These are phyloP conservation scores for Diuraphis noxia DNA, from an alignment of 1,140 invertebrate species.

Conservation along the genomic window DNA sequence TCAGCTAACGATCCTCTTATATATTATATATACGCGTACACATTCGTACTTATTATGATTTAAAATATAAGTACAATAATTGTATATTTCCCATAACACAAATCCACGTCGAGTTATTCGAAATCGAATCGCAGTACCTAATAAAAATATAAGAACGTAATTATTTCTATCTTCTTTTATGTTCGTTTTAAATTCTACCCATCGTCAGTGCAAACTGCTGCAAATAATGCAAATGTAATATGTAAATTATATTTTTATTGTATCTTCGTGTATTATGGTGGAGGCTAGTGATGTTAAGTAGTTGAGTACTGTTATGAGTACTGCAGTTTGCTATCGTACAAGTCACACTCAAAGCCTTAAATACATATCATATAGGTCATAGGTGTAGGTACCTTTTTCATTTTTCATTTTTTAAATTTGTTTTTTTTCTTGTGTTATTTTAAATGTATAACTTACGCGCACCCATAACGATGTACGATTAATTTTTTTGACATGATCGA, in stretches of 20 bases:
- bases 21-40: not conserved
- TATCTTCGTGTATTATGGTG: not conserved
- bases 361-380: not conserved
- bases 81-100: not conserved
- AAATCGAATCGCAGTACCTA: not conserved
- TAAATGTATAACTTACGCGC: not conserved
- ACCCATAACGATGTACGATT: not conserved
- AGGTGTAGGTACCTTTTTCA: not conserved
- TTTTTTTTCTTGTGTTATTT: not conserved
- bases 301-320: not conserved
- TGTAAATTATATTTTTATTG: constrained; percentile 9
- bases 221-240: not conserved
- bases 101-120: not conserved
- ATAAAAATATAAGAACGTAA: not conserved
- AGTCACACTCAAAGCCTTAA: not conserved
- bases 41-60: not conserved
- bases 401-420: not conserved
- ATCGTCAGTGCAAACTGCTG: not conserved
- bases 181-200: not conserved
- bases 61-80: not conserved
- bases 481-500: not conserved
- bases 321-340: not conserved
- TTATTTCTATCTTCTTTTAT: not conserved
- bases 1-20: not conserved
- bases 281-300: not conserved